These are phyloP conservation scores for Idaea biselata DNA, from an alignment of 2,888 invertebrate genomes.

Conservation along the genomic window DNA sequence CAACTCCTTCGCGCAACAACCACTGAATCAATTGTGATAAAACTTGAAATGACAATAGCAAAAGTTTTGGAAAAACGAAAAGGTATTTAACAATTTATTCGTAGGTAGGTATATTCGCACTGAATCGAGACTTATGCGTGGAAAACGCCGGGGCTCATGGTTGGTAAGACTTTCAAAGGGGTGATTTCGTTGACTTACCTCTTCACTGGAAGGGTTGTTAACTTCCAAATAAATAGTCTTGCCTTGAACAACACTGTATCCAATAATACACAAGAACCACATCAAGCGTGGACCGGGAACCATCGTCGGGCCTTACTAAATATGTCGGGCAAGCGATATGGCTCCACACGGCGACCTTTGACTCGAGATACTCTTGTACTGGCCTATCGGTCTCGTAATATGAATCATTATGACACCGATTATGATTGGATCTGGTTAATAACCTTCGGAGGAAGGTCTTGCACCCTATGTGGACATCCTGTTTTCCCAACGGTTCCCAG, in stretches of 20 bases:
- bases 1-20: too few relatives aligned
- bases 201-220: conserved; percentile 47
- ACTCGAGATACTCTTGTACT: conserved; percentile 29
- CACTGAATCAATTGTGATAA: too few relatives aligned
- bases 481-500: conserved; percentile 1
- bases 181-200: conserved; percentile 44
- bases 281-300: conserved; percentile 28
- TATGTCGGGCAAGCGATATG: conserved; percentile 34
- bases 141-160: too few relatives aligned
- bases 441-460: conserved; percentile 37
- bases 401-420: conserved; percentile 4
- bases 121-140: too few relatives aligned
- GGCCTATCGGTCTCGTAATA: conserved; percentile 1
- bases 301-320: conserved; percentile 43
- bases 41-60: too few relatives aligned
- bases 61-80: too few relatives aligned
- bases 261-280: conserved; percentile 33
- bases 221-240: conserved; percentile 57
- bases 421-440: conserved; percentile 37
- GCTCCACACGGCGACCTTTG: conserved; percentile 42
- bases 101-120: too few relatives aligned
- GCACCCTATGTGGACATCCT: conserved; percentile 8
- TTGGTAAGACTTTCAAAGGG: too few relatives aligned
- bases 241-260: conserved; percentile 36
- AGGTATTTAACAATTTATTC: too few relatives aligned